Evolutionary conservation across 2,113 vertebrate species (phyloP).

Genomic region (Python bivittatus): DNA sequence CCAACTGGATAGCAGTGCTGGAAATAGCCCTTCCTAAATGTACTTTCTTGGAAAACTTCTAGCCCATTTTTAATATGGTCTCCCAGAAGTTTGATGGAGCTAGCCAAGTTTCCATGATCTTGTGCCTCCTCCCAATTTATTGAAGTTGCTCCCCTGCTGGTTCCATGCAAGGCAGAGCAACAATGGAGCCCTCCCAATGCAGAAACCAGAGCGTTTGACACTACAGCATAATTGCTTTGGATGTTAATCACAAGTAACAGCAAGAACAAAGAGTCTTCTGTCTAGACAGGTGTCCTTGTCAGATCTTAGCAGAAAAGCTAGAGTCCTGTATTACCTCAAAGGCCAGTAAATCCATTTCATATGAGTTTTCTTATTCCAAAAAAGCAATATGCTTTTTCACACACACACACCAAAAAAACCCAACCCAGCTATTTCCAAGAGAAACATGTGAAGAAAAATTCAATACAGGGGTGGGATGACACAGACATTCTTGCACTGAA

Average conservation of each 20-base stretch:
- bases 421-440: background rate
- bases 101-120: background rate
- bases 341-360: background rate
- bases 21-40: background rate
- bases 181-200: background rate
- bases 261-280: background rate
- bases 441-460: background rate
- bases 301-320: background rate
- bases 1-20: background rate
- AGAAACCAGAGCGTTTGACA: background rate
- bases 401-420: background rate
- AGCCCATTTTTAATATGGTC: background rate
- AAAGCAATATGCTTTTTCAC: background rate
- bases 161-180: background rate
- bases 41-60: background rate
- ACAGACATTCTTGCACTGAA: background rate
- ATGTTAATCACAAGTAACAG: background rate
- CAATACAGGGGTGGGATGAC: background rate
- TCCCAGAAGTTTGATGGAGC: background rate
- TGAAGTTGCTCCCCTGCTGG: background rate
- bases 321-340: background rate
- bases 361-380: background rate
- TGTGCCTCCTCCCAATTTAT: background rate
- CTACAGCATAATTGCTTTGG: background rate
- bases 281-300: background rate